Percentiles rank a stretch among this genome's conserved stretches.
These are phyloP conservation scores for Lepus oiostolus DNA, from an alignment of 2,797 vertebrate species.

Conservation along the genomic window DNA sequence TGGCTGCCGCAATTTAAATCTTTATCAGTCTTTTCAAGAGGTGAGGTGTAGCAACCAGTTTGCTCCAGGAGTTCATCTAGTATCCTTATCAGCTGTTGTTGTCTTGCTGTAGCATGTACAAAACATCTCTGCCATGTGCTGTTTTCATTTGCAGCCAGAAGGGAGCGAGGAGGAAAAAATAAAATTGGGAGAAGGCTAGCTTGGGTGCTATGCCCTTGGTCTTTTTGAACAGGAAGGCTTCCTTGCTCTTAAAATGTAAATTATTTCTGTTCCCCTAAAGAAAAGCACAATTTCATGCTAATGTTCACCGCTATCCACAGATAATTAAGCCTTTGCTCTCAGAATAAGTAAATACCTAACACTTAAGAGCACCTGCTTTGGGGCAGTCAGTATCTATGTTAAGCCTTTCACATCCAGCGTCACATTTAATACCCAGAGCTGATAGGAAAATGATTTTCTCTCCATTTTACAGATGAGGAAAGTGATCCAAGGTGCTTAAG, in stretches of 20 bases:
- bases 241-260: conserved; percentile 52
- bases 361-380: not conserved
- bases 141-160: not conserved
- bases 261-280: conserved; percentile 39
- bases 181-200: conserved; percentile 4
- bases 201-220: not conserved
- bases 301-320: not conserved
- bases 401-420: not conserved
- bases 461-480: not conserved
- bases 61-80: not conserved
- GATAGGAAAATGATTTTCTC: not conserved
- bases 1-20: conserved; percentile 12
- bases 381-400: not conserved
- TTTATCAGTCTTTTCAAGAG: conserved; percentile 30
- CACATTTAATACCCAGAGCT: not conserved
- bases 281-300: conserved; percentile 4
- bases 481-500: not conserved
- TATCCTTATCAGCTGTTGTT: not conserved
- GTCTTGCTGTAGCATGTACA: not conserved
- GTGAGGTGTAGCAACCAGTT: not conserved
- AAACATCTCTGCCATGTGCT: not conserved
- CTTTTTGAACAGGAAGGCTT: conserved; percentile 44
- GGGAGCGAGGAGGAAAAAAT: not conserved
- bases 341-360: conserved; percentile 23
- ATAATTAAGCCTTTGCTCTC: conserved; percentile 54